A percentile compares a stretch with the other conserved stretches of the same genome.
Evolutionary conservation across 2,888 invertebrate genomes (phyloP).

Genomic region (Oscheius myriophilus): DNA sequence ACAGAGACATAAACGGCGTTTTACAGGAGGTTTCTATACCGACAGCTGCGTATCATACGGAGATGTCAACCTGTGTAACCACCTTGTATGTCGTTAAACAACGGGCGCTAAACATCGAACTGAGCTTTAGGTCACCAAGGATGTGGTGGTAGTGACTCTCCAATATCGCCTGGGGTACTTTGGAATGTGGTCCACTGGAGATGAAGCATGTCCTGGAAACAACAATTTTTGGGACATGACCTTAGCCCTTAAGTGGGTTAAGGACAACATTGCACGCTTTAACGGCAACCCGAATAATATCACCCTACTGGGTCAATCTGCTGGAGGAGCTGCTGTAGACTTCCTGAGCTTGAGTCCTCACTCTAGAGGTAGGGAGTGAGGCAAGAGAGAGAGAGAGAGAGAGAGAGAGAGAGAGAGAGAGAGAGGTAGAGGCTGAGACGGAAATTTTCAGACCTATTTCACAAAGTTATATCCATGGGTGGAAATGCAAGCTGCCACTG

Average conservation of each 20-base stretch:
- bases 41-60: conserved; percentile 47
- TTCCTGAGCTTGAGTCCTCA: conserved; percentile 49
- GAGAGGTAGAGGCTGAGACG: conserved; percentile 9
- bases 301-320: conserved; percentile 51
- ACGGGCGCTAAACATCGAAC: background rate
- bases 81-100: conserved; percentile 30
- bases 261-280: conserved; percentile 37
- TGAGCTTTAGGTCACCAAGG: conserved; percentile 36
- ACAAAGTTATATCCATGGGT: conserved; percentile 30
- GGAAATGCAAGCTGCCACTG: conserved; percentile 23
- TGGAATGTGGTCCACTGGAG: conserved; percentile 56
- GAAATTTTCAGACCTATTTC: conserved; percentile 17
- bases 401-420: background rate
- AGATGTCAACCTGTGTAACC: conserved; percentile 45
- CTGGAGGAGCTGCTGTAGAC: conserved; percentile 51
- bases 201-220: conserved; percentile 46
- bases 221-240: conserved; percentile 50
- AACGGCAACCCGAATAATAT: conserved; percentile 48
- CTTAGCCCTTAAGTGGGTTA: conserved; percentile 50
- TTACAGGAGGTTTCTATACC: conserved; percentile 42
- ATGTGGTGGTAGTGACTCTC: conserved; percentile 52
- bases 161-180: conserved; percentile 58
- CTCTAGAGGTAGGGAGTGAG: conserved; percentile 33
- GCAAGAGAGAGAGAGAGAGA: no score
- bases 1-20: background rate